A percentile compares a stretch with the other conserved stretches of the same genome.
Conservation (phyloP, 2,797 vertebrate genomes). For the Geotrypetes seraphini region DNA sequence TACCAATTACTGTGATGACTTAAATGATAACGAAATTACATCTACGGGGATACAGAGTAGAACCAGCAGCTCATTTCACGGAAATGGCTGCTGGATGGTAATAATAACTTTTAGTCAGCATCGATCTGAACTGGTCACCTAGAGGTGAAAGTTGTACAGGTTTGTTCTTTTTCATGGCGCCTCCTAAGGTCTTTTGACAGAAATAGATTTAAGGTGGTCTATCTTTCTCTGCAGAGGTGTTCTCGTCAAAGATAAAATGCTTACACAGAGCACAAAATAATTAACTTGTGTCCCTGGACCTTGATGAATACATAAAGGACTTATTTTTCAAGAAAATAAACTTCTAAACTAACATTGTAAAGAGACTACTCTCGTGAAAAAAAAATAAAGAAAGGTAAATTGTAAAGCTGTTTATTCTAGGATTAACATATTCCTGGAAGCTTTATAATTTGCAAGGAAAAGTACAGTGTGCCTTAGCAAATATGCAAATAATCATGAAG, state of each 20-base stretch:
- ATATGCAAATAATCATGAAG: constrained; percentile 1
- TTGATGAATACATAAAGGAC: not conserved
- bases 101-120: no score
- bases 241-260: not conserved
- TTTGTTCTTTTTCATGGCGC: no score
- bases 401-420: not conserved
- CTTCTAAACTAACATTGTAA: not conserved
- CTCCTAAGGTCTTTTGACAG: no score
- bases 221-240: not conserved
- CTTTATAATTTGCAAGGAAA: not conserved
- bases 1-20: no score
- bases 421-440: not conserved
- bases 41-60: no score
- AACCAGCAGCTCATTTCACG: no score
- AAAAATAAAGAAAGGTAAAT: not conserved
- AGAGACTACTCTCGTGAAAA: not conserved
- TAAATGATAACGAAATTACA: no score
- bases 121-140: no score
- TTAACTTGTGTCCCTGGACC: not conserved
- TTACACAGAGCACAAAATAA: not conserved
- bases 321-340: no score
- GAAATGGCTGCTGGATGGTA: no score
- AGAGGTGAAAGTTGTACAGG: no score
- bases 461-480: not conserved
- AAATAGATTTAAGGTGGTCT: no score